Base-by-base conservation (phyloP, 2,888 invertebrate species). In the Tetanocera ferruginea region DNA sequence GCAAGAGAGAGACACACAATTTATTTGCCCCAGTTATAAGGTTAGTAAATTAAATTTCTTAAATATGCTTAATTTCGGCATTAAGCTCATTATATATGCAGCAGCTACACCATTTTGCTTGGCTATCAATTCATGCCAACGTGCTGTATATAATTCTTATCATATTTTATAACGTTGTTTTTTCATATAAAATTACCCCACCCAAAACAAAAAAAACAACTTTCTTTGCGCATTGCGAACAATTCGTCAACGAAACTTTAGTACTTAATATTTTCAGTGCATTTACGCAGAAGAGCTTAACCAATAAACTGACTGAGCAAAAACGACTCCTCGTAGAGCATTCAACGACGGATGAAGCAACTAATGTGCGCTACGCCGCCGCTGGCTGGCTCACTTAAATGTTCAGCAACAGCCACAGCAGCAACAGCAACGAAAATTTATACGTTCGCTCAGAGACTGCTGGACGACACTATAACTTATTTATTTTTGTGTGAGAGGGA, bases 211-310 rank as follows among this genome's bases (percentile, higher is more conserved):
- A n/a, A n/a, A n/a, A n/a, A n/a, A n/a, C n/a, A 5, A 2, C 1
- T 19, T 55, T 19, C 19, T 19, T 52, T 23, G n/a, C 23, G 8
- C 6, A 9, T 19, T n/a, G n/a, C 55, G 55, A n/a, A 9, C 55
- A 55, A 55, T 55, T n/a, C 37, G 31, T 64, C 64, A 64, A 14
- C 64, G 19, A 31, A 64, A 64, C 37, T 64, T 64, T 9, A 64
- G 37, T n/a, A 64, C 64, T 64, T 19, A 34, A 37, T 34, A 31
- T 6, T 31, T 34, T 17, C 64, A 64, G 64, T 64, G 34, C n/a
- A 34, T n/a, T 34, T n/a, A 14, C 8, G 8, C 64, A 31, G 31
- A 8, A 25, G 23, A n/a, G 34, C 64, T 31, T 34, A 64, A 64
- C 14, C 34, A 28, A 31, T 28, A 31, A 6, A 62, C 8, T 64